Base-by-base conservation (phyloP, 1,140 invertebrate species). In the Atopsyche davidsoni region DNA sequence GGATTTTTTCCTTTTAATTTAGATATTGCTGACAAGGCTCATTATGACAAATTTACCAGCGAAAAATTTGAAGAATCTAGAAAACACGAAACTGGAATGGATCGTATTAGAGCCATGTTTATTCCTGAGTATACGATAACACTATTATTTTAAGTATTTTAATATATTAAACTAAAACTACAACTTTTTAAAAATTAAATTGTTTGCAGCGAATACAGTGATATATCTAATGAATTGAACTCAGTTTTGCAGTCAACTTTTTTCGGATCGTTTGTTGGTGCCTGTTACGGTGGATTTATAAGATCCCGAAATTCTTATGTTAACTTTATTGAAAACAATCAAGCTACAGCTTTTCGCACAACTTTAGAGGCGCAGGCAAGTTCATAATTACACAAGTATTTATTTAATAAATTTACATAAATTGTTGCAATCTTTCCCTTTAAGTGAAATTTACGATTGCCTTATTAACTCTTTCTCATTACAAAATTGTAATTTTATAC, bases 261-360 rank as follows among this genome's bases (percentile, higher is more conserved):
- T 14, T 51, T 68, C 39, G 79, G 79, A 38, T 51, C 69, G 3
- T 70, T 85, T 32, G 28, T 78, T 32, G 84, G 85, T 34, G 75
- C 64, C 1, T 52, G 77, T 16, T 72, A 83, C 53, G 86, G 85
- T 24, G 85, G 81, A 38, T 62, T 82, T 55, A 57, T 68, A 10
- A 62, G 71, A 56, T 79, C 79, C n/a, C 70, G 72, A 58, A 57
- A 60, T 2, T 76, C 81, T 14, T 81, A 81, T 55, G 34, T 79
- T n/a, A 72, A 79, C 44, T 87, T 88, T 57, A 80, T 86, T 55
- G 76, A 79, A 62, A 82, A 75, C 40, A 88, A 89, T 71, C 73
- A 86, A 68, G 85, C 82, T 6, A 79, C 82, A 21, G 68, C 70
- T 6, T 89, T 85, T 65, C 65, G 66, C 35, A 78, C 73, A 47